A percentile compares a stretch with the other conserved stretches of the same genome.
These are phyloP conservation scores for Microtus ochrogaster DNA, from an alignment of 2,113 vertebrate species.

Conservation along the genomic window DNA sequence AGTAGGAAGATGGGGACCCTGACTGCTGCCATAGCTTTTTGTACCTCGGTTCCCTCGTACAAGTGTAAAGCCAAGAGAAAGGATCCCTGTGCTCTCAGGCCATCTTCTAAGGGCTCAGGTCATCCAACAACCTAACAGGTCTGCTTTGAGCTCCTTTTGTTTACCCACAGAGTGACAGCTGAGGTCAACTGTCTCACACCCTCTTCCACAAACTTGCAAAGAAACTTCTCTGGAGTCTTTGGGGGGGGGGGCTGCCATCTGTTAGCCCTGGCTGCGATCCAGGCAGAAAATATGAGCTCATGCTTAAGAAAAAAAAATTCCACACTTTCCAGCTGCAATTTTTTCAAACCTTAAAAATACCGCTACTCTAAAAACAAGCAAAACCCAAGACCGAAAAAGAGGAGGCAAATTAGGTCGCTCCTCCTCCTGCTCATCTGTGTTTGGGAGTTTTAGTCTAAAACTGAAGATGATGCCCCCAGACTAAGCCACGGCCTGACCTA, in stretches of 20 bases:
- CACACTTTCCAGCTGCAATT: slow-evolving; percentile 54
- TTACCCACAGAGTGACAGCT: not conserved
- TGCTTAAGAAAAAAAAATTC: slow-evolving; percentile 20
- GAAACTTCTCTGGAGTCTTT: not conserved
- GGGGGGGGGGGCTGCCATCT: not conserved
- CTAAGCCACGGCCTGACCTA: not conserved
- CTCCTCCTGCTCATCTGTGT: slow-evolving; percentile 32
- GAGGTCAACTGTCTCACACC: not conserved
- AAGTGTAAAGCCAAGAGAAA: not conserved
- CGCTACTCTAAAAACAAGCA: slow-evolving; percentile 62
- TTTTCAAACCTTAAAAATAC: slow-evolving; percentile 76
- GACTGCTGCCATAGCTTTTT: not conserved
- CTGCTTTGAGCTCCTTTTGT: not conserved
- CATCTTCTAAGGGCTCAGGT: not conserved
- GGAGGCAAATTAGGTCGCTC: slow-evolving; percentile 49
- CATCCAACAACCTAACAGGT: not conserved
- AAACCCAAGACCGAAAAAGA: slow-evolving; percentile 40
- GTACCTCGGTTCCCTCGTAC: not conserved
- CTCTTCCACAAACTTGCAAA: not conserved
- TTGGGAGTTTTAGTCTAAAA: slow-evolving; percentile 50
- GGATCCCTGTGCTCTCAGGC: not conserved
- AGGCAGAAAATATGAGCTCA: slow-evolving; percentile 48
- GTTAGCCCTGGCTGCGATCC: not conserved
- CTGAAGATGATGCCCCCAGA: not conserved
- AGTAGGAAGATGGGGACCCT: too few species aligned